Conservation (phyloP, 2,888 invertebrate genomes). For the Dicranocentrus wangi region DNA sequence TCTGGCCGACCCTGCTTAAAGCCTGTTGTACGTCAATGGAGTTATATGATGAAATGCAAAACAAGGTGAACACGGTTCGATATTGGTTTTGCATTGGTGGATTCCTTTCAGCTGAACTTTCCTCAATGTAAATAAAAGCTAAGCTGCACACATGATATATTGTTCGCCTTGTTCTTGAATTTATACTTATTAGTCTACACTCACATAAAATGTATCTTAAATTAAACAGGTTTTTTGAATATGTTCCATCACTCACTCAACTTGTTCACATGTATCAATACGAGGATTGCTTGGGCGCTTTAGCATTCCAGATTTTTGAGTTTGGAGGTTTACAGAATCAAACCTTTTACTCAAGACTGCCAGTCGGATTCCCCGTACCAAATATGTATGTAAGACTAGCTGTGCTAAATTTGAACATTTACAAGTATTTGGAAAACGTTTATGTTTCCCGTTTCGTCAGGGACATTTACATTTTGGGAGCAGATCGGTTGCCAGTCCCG, state of each 20-base stretch:
- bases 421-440: too few species aligned
- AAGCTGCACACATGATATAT: neutral
- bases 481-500: neutral
- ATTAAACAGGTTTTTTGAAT: constrained; percentile 35
- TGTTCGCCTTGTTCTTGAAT: neutral
- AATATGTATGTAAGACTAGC: too few species aligned
- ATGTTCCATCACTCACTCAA: constrained; percentile 20
- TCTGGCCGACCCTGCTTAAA: constrained; percentile 51
- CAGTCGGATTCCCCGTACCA: neutral
- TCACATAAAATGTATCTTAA: neutral
- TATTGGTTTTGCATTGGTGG: constrained; percentile 62
- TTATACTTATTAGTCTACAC: too few species aligned
- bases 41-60: constrained; percentile 20
- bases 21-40: constrained; percentile 32
- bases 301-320: constrained; percentile 47
- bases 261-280: constrained; percentile 48
- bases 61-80: constrained; percentile 25
- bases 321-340: constrained; percentile 13
- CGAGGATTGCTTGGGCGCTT: constrained; percentile 32
- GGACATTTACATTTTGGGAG: constrained; percentile 48
- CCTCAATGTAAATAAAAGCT: constrained; percentile 25
- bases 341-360: constrained; percentile 26
- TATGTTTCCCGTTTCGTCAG: too few species aligned
- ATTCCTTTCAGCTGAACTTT: constrained; percentile 31
- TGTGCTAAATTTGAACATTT: too few species aligned